These are phyloP conservation scores for Lucilia cuprina DNA, from an alignment of 1,140 invertebrate species.

Conservation along the genomic window DNA sequence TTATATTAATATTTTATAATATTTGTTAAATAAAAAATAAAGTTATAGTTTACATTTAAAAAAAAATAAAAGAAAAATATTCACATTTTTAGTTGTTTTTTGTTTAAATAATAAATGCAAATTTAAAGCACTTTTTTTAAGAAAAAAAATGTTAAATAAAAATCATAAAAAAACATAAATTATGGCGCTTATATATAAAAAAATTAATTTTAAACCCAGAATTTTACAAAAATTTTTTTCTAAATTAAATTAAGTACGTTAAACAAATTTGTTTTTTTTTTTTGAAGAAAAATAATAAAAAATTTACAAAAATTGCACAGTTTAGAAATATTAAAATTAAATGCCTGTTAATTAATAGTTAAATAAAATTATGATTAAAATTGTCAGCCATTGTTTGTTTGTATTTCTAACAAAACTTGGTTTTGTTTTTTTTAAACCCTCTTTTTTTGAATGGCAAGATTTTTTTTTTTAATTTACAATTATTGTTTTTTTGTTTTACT, in stretches of 20 bases:
- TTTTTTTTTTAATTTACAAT: not conserved
- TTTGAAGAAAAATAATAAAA: not conserved
- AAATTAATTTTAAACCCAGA: not conserved
- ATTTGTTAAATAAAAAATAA: not conserved
- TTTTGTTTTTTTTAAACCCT: constrained; percentile 20
- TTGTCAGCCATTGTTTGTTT: not conserved
- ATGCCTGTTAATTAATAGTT: not conserved
- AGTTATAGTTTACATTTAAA: not conserved
- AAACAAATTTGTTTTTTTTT: no score
- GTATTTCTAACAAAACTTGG: constrained; percentile 4
- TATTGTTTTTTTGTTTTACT: not conserved
- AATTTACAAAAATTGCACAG: constrained; percentile 16
- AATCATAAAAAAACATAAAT: not conserved
- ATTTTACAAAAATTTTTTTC: not conserved
- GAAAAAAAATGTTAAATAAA: not conserved
- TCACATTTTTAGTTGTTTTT: constrained; percentile 11
- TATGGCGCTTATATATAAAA: constrained; percentile 30
- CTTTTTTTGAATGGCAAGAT: constrained; percentile 21
- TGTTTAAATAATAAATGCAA: constrained; percentile 27
- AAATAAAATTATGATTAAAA: constrained; percentile 2
- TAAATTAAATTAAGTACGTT: not conserved
- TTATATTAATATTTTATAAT: not conserved
- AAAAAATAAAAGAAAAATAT: constrained; percentile 1
- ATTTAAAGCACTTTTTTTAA: constrained; percentile 26
- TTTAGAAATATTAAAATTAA: constrained; percentile 15